Evolutionary conservation across 2,888 invertebrate genomes (phyloP).

Genomic region (Melanargia galathea): DNA sequence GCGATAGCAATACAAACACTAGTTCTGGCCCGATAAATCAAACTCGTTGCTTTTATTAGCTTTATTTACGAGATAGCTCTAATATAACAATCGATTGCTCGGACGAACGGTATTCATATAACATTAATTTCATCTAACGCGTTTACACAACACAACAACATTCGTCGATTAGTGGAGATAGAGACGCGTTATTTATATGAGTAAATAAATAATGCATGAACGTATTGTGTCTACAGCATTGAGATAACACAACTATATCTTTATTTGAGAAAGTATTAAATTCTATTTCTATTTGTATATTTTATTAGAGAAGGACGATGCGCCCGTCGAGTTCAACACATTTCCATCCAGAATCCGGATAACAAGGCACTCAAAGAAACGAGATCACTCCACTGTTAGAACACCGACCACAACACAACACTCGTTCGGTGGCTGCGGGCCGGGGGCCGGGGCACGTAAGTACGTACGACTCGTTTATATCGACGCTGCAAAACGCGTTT

Average conservation of each 20-base stretch:
- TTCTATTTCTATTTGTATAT: too few relatives aligned
- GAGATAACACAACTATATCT: slow-evolving; percentile 27
- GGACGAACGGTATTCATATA: not conserved
- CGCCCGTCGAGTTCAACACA: slow-evolving; percentile 32
- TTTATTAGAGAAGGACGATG: not conserved
- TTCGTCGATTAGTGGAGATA: slow-evolving; percentile 11
- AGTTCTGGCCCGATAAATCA: slow-evolving; percentile 50
- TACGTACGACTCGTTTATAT: not conserved
- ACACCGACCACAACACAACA: slow-evolving; percentile 31
- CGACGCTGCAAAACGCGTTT: slow-evolving; percentile 42
- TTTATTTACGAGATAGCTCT: slow-evolving; percentile 16
- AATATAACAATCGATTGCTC: not conserved
- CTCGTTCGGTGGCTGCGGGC: slow-evolving; percentile 30
- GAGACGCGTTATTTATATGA: slow-evolving; percentile 21
- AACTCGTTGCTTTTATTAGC: slow-evolving; percentile 28
- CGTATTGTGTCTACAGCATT: slow-evolving; percentile 27
- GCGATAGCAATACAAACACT: slow-evolving; percentile 51
- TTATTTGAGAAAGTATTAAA: slow-evolving; percentile 19
- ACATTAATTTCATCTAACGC: slow-evolving; percentile 12
- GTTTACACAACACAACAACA: slow-evolving; percentile 22
- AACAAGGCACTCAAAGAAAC: slow-evolving; percentile 14
- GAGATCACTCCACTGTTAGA: slow-evolving; percentile 28
- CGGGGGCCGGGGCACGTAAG: slow-evolving; percentile 9
- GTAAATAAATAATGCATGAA: slow-evolving; percentile 33
- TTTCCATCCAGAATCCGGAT: slow-evolving; percentile 25